Evolutionary conservation across 2,888 invertebrate genomes (phyloP).

Genomic region (Ernsta delagoae): DNA sequence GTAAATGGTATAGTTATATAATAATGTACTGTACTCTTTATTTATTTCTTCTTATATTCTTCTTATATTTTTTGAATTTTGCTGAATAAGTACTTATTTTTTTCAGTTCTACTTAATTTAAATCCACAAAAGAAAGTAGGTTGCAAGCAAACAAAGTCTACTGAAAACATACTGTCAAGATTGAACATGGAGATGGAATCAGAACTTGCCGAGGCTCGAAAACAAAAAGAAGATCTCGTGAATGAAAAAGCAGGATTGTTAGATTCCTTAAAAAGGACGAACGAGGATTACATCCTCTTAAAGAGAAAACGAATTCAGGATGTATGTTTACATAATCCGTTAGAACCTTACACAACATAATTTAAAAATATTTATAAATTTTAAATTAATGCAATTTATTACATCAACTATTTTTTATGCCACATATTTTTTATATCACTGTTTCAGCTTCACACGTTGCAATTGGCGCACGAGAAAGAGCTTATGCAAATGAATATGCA

Average conservation of each 20-base stretch:
- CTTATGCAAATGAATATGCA: constrained; percentile 87
- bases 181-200: constrained; percentile 74
- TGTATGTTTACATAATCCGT: constrained; percentile 71
- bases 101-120: constrained; percentile 53
- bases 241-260: constrained; percentile 83
- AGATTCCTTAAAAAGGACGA: constrained; percentile 89
- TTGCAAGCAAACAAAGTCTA: constrained; percentile 65
- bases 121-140: constrained; percentile 70
- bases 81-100: background rate
- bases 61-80: too few relatives aligned
- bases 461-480: constrained; percentile 90
- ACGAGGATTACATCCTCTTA: constrained; percentile 90
- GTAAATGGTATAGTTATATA: constrained; percentile 49
- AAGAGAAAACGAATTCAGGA: constrained; percentile 92
- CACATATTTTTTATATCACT: background rate
- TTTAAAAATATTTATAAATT: too few relatives aligned
- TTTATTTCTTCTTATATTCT: too few relatives aligned
- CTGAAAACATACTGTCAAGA: constrained; percentile 69
- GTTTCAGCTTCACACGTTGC: constrained; percentile 89
- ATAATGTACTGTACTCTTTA: too few relatives aligned
- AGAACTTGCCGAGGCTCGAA: constrained; percentile 69
- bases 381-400: too few relatives aligned
- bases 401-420: background rate
- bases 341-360: background rate
- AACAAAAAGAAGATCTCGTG: constrained; percentile 76